Evolutionary conservation across 2,797 vertebrate genomes (phyloP).

Genomic region (Lepidocolaptes lacrymiger): DNA sequence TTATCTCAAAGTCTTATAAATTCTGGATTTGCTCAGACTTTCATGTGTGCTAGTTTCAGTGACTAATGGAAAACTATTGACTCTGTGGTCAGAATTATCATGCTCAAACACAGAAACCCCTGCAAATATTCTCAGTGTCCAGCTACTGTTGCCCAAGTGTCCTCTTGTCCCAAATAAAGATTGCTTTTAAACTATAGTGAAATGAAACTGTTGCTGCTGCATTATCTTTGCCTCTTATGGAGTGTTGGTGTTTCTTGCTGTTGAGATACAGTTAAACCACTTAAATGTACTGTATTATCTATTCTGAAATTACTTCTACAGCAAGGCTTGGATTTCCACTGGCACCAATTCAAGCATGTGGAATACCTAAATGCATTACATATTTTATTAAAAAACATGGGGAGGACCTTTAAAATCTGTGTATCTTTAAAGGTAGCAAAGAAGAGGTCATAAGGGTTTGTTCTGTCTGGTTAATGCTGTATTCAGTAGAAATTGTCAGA

Average conservation of each 20-base stretch:
- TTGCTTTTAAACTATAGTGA: neutral
- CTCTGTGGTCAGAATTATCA: neutral
- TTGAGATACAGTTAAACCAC: neutral
- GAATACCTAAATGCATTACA: neutral
- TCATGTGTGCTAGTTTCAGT: neutral
- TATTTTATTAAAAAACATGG: neutral
- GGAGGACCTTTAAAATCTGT: neutral
- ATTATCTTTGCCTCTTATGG: neutral
- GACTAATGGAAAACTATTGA: neutral
- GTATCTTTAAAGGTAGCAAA: neutral
- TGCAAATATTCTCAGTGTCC: neutral
- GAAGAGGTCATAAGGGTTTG: neutral
- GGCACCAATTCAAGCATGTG: neutral
- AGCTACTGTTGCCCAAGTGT: neutral
- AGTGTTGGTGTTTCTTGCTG: neutral
- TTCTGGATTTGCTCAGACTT: neutral
- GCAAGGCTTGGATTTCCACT: neutral
- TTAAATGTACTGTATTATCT: neutral
- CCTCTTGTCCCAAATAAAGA: neutral
- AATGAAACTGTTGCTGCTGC: neutral
- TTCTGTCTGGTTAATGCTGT: neutral
- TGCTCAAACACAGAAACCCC: neutral
- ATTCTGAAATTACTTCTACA: neutral
- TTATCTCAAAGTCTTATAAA: neutral
- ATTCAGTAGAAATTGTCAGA: neutral